Evolutionary conservation across 2,888 invertebrate species (phyloP).

Genomic region (Chironomus tentans): DNA sequence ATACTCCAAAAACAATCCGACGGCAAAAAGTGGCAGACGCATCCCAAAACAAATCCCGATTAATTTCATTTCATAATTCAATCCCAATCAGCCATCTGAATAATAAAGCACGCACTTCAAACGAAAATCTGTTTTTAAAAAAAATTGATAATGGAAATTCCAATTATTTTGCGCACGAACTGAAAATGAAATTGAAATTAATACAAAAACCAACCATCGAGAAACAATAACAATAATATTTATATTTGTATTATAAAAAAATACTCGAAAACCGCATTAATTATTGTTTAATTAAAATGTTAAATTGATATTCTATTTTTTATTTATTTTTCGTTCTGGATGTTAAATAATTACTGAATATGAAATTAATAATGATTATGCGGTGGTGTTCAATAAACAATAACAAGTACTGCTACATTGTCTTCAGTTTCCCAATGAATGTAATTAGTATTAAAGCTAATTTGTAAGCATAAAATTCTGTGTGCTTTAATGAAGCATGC

Average conservation of each 20-base stretch:
- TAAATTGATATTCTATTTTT: conserved; percentile 7
- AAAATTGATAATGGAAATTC: not conserved
- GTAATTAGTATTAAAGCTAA: too few relatives aligned
- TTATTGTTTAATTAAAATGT: conserved; percentile 22
- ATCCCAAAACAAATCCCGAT: too few relatives aligned
- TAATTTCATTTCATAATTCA: too few relatives aligned
- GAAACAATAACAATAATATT: conserved; percentile 6
- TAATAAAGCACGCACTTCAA: not conserved
- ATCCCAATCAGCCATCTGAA: too few relatives aligned
- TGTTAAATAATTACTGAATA: too few relatives aligned
- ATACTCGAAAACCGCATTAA: conserved; percentile 13
- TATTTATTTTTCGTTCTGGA: too few relatives aligned
- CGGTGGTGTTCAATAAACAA: too few relatives aligned
- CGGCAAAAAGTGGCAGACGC: not conserved
- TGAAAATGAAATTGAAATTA: not conserved
- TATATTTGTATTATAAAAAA: not conserved
- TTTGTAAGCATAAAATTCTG: too few relatives aligned
- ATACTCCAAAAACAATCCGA: too few relatives aligned
- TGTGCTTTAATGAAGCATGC: too few relatives aligned
- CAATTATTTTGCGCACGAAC: conserved; percentile 1
- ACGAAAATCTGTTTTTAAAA: not conserved
- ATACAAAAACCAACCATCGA: not conserved
- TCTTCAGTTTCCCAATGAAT: too few relatives aligned
- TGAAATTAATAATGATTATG: not conserved
- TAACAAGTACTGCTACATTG: too few relatives aligned